phyloP scores from a whole-genome alignment of 2,113 vertebrate species.

The Struthio camelus region DNA sequence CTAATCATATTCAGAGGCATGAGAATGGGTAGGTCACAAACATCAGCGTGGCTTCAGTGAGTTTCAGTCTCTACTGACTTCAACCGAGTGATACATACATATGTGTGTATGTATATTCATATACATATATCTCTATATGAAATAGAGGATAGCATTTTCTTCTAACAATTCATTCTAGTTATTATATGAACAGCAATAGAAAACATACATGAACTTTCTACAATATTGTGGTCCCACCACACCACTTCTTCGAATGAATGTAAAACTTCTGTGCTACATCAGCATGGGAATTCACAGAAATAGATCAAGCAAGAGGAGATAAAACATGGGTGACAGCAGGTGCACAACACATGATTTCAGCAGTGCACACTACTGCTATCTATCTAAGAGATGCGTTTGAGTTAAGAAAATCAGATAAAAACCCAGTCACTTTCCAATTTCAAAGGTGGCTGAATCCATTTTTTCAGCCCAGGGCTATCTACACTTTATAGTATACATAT shows the following conservation, averaged over 20 bases:
- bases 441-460: neutral
- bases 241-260: neutral
- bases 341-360: neutral
- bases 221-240: neutral
- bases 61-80: neutral
- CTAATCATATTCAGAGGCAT: neutral
- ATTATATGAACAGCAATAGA: neutral
- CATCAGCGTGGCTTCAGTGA: neutral
- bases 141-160: neutral
- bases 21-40: neutral
- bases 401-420: neutral
- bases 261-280: neutral
- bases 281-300: neutral
- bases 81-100: neutral
- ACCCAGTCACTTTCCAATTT: neutral
- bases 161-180: neutral
- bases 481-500: fast-evolving
- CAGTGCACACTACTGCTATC: neutral
- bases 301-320: neutral
- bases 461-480: neutral
- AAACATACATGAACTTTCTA: neutral
- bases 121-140: neutral
- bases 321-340: fast-evolving
- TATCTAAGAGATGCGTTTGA: neutral
- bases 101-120: too few species aligned